A percentile compares a stretch with the other conserved stretches of the same genome.
Evolutionary conservation across 2,113 vertebrate genomes (phyloP).

Genomic region (Oxyura jamaicensis): DNA sequence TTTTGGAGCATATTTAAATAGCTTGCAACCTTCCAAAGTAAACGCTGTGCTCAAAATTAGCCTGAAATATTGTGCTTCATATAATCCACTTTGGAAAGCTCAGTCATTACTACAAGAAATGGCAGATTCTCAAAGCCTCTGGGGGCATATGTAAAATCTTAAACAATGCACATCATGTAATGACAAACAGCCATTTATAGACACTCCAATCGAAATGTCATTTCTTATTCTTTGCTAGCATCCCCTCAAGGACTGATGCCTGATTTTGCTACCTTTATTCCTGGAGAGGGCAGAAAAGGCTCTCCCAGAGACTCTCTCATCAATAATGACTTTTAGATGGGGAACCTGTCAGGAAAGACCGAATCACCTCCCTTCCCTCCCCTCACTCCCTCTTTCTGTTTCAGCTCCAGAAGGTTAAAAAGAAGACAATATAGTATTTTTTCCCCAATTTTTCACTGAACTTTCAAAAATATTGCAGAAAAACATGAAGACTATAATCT

Average conservation of each 20-base stretch:
- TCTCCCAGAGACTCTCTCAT: not conserved
- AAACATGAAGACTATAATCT: not conserved
- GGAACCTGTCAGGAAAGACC: not conserved
- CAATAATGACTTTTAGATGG: not conserved
- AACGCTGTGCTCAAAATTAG: conserved; percentile 35
- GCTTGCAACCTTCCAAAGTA: conserved; percentile 27
- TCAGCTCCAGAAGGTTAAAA: not conserved
- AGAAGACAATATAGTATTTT: not conserved
- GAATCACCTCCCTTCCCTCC: not conserved
- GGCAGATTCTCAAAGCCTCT: conserved; percentile 1
- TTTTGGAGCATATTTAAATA: conserved; percentile 37
- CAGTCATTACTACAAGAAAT: conserved; percentile 20
- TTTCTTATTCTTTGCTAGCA: not conserved
- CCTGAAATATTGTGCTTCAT: not conserved
- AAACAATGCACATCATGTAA: conserved; percentile 19
- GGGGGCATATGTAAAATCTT: conserved; percentile 1
- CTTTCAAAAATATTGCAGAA: not conserved
- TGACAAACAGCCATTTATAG: conserved; percentile 18
- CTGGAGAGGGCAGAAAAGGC: not conserved
- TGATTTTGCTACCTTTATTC: not conserved
- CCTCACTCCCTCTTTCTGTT: not conserved
- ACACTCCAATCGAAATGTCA: conserved; percentile 9
- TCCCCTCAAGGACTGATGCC: not conserved
- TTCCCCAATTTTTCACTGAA: not conserved
- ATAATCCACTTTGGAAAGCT: conserved; percentile 41